Evolutionary conservation across 2,888 invertebrate genomes (phyloP), one percentile per base, ranked within the genome.

Genomic region (Neoaliturus tenellus): DNA sequence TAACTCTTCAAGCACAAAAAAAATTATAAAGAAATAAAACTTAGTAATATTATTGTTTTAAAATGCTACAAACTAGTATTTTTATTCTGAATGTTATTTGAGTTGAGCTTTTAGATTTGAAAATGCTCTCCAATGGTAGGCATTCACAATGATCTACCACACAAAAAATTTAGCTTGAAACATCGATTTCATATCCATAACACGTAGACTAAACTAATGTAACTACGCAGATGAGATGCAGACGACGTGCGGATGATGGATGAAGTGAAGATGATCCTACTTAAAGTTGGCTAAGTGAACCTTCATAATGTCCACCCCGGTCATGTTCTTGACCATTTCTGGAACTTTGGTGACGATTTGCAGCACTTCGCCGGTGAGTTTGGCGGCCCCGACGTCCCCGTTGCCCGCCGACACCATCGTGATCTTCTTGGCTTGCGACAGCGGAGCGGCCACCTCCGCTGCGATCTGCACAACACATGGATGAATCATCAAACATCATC

Each of bases 371-470:
- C 96, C 96, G 3, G 99, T 98, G 86, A 99, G 92, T 91, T 98
- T 98, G 86, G 98, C 95, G 0, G 98, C 98, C 39, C 99, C 99
- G 41, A 99, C 93, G 75, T 98, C 97, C 44, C 98, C 96, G 83
- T 93, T 93, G 39, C 99, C 99, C 88, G 96, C 96, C 0, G 98
- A 97, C 23, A 99, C 96, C 98, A 99, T 98, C 6, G 98, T 98
- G 86, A 99, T 95, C 91, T 98, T 98, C 90, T 98, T 98, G 8
- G 97, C 95, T 90, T 98, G 97, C 0, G 98, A 96, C 87, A 99
- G 91, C 6, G 99, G 99, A 33, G 98, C 98, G 48, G 99, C 98
- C 67, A 99, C 97, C 91, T 99, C 99, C 35, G 98, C 98, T 31
- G 98, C 98, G 89, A 99, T 93, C 98, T 98, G 88, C 48, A 86